Base-by-base conservation (phyloP, 1,140 invertebrate species). In the Acromyrmex echinatior region DNA sequence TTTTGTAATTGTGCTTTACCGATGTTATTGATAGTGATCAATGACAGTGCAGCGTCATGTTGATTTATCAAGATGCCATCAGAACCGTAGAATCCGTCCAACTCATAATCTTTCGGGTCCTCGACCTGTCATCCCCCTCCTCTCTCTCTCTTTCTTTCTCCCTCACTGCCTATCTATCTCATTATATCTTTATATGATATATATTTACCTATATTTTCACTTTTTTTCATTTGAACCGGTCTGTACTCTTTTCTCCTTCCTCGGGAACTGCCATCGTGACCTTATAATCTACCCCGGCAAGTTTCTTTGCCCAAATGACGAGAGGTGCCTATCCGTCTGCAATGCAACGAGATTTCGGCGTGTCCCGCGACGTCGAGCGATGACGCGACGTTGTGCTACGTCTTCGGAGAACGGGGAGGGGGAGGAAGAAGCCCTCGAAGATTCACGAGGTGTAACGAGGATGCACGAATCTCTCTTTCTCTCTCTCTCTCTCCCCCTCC, bases 101-200 rank as follows among this genome's bases (percentile, higher is more conserved):
- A 86, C 62, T 86, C 63, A 85, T 73, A 82, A 70, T 90, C 90
- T 70, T 74, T 62, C 82, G 74, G 89, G 89, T 91, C 74, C 90
- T 89, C 88, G 89, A 88, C 85, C 77, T 73, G 76, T 25, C 56
- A 53, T 51, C 71, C 9, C n/a, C 16, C n/a, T n/a, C 53, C 51
- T 21, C 49, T n/a, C 6, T 21, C 18, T 10, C 25, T 53, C 16
- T 21, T 12, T 31, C 14, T 5, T 3, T 18, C 28, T 5, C 25
- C 14, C 16, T 49, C 25, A 12, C 49, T 28, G 18, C 53, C 51
- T 28, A 86, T 88, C 81, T 62, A 45, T 62, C 73, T 65, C 58
- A 62, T 7, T 39, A 39, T 39, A 9, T 7, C 7, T 39, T 39
- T 39, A 39, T 9, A 35, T 6, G 5, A 31, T 31, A 35, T 9